Conservation (phyloP, 2,113 vertebrate species). For the Lota lota region DNA sequence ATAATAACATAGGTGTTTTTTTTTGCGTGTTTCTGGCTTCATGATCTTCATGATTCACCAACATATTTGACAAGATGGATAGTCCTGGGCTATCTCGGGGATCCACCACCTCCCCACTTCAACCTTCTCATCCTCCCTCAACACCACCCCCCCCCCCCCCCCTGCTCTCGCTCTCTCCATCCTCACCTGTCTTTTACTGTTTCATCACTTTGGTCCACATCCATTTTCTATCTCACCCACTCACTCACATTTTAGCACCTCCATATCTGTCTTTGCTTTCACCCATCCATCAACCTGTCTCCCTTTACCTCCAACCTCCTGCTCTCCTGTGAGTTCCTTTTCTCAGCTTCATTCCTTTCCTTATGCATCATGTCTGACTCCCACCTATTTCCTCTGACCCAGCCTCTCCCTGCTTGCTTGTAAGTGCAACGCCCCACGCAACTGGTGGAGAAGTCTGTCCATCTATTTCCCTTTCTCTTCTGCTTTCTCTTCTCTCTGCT, state of each 20-base stretch:
- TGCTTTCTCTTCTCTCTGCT: conserved; percentile 12
- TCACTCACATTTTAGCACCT: conserved; percentile 19
- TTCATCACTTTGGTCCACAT: conserved; percentile 3
- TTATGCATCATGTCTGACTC: neutral
- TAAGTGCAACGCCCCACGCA: conserved; percentile 40
- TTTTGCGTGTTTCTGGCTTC: conserved; percentile 19
- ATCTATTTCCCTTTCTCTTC: conserved; percentile 4
- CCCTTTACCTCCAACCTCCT: conserved; percentile 4
- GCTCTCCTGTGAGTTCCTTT: conserved; percentile 16
- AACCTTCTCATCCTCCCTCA: conserved; percentile 35
- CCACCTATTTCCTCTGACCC: conserved; percentile 29
- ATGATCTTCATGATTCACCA: conserved; percentile 27
- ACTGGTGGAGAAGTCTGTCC: conserved; percentile 34
- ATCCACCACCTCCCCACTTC: conserved; percentile 42
- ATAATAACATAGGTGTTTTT: neutral
- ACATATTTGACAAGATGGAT: conserved; percentile 43
- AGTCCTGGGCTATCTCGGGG: conserved; percentile 22
- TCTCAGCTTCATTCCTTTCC: conserved; percentile 4
- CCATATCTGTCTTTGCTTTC: conserved; percentile 23
- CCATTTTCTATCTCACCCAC: conserved; percentile 21
- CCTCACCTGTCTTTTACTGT: neutral
- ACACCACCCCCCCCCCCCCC: conserved; percentile 21
- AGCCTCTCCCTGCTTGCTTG: conserved; percentile 41
- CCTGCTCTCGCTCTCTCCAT: conserved; percentile 21
- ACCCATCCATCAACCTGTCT: conserved; percentile 2